Base-by-base conservation (phyloP, 2,888 invertebrate genomes). In the Venusia cambrica region DNA sequence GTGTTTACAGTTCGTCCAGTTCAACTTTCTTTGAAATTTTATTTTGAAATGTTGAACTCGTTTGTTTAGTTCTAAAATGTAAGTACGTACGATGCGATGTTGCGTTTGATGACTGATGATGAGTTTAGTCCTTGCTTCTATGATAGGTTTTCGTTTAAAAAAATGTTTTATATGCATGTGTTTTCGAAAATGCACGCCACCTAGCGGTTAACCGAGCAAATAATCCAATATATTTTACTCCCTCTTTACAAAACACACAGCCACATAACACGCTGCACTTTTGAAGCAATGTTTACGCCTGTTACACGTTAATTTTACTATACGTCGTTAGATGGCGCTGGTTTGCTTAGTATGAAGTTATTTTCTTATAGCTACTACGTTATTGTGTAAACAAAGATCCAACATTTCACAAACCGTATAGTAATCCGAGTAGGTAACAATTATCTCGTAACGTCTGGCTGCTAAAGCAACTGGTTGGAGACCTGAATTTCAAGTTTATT, bases 1-100 rank as follows among this genome's bases (percentile, higher is more conserved):
- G 48, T 72, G 73, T 75, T 73, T 69, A 74, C 63, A 57, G 78
- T 79, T 80, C 77, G 81, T 77, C 53, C 78, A n/a, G n/a, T n/a
- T n/a, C n/a, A 68, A 78, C 75, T 71, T 66, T 61, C 52, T 48
- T 51, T 53, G 16, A 32, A 29, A 15, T 11, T 8, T 13, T 31
- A 19, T n/a, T n/a, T n/a, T n/a, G n/a, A n/a, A n/a, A n/a, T n/a
- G n/a, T n/a, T n/a, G n/a, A n/a, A n/a, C n/a, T n/a, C n/a, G n/a
- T n/a, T n/a, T n/a, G n/a, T n/a, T n/a, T n/a, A n/a, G n/a, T n/a
- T n/a, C n/a, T n/a, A n/a, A n/a, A n/a, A n/a, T n/a, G n/a, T n/a
- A n/a, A n/a, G n/a, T n/a, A n/a, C n/a, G n/a, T n/a, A n/a, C n/a
- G n/a, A n/a, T n/a, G n/a, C n/a, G n/a, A n/a, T n/a, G n/a, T n/a